Evolutionary conservation across 2,888 invertebrate genomes (phyloP).

Genomic region (Syrphus vitripennis): DNA sequence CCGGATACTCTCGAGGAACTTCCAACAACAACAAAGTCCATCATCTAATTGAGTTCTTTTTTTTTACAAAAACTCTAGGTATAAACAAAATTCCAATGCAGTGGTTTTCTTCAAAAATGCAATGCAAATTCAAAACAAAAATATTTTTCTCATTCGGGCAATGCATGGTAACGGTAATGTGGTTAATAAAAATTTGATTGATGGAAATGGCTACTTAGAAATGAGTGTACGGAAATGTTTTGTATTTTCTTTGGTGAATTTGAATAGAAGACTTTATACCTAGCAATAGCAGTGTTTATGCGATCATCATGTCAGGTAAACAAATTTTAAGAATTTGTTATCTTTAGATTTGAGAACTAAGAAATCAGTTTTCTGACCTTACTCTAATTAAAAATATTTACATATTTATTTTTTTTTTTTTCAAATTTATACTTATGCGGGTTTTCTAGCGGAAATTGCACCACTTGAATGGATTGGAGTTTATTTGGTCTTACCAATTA

Average conservation of each 20-base stretch:
- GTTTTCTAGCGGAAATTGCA: background rate
- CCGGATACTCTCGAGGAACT: background rate
- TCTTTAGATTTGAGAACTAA: background rate
- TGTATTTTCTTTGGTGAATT: background rate
- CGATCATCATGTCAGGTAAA: background rate
- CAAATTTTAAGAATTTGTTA: background rate
- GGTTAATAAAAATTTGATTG: background rate
- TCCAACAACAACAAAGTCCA: background rate
- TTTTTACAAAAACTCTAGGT: background rate
- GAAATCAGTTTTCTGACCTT: conserved; percentile 15
- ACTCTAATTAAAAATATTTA: background rate
- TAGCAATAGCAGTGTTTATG: too few species aligned
- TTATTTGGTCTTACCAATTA: background rate
- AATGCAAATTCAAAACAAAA: background rate
- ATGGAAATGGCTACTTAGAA: background rate
- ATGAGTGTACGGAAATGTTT: background rate
- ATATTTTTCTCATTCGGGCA: background rate
- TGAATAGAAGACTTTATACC: background rate
- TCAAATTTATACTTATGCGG: background rate
- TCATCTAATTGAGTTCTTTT: background rate
- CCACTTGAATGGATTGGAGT: background rate
- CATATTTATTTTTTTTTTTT: too few species aligned
- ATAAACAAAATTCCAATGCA: background rate
- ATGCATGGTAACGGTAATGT: background rate
- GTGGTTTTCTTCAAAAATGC: conserved; percentile 1